Base-by-base conservation (phyloP, 2,888 invertebrate genomes). In the Seira ritae region DNA sequence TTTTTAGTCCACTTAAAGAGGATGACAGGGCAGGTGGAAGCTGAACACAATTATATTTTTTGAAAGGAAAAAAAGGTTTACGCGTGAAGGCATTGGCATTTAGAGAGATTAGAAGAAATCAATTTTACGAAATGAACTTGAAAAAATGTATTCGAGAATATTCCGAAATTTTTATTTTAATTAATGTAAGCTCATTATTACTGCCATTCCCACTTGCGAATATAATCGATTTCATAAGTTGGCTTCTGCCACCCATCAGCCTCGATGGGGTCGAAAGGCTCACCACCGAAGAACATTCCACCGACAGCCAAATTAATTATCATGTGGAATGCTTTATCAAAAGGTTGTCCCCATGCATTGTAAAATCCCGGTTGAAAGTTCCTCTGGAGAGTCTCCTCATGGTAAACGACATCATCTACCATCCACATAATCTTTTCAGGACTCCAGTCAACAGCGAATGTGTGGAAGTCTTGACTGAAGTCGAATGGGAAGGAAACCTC, bases 291-390 rank as follows among this genome's bases (percentile, higher is more conserved):
- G 68, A 87, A 87, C 20, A 20, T 71, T 15, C 87, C 87, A 2
- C 87, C 87, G 22, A 87, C 87, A 10, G 87, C 87, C 74, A 87
- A 75, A 60, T 87, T 87, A 50, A 87, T 12, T 55, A 86, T 86
- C 22, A 87, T 71, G 75, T 55, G 85, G 50, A 87, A 86, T 19
- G 71, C 55, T 67, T 85, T 81, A 71, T 87, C 86, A 70, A 87
- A 87, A 0, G 87, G 87, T 55, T 77, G 70, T n/a, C 85, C 85
- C 31, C 71, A 67, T 2, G 12, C 20, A 23, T 22, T 84, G 82
- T 87, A 87, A 74, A 84, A 1, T 22, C 80, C 76, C 6, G 10
- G 17, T 79, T 80, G 82, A 55, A 87, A 82, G 55, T 84, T 86
- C 19, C 84, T 31, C 24, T 80, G 73, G 0, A 87, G 75, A 19